Evolutionary conservation across 2,113 vertebrate species (phyloP).

Genomic region (Apteryx mantelli): DNA sequence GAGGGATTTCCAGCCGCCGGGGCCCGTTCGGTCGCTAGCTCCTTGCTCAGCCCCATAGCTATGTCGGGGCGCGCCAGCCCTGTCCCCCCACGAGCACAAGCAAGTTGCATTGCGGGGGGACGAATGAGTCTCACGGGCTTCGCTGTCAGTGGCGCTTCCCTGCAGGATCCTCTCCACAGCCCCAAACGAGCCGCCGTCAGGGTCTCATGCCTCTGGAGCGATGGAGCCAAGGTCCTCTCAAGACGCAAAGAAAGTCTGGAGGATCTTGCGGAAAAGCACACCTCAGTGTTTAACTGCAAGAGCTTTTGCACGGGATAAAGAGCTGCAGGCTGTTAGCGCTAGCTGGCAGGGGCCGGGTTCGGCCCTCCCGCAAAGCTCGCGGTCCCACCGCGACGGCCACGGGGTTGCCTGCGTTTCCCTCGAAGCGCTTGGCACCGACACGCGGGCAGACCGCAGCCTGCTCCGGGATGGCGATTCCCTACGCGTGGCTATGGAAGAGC

Average conservation of each 20-base stretch:
- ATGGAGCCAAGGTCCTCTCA: neutral
- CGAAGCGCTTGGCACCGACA: neutral
- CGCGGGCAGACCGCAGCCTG: neutral
- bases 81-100: neutral
- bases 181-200: neutral
- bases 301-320: neutral
- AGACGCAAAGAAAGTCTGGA: neutral
- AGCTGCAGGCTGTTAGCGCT: neutral
- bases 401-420: neutral
- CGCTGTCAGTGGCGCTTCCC: neutral
- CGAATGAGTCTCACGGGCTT: neutral
- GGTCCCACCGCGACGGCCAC: neutral
- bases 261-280: neutral
- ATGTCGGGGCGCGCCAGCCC: neutral
- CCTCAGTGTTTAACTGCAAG: neutral
- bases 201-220: neutral
- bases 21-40: neutral
- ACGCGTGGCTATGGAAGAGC: neutral
- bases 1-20: neutral
- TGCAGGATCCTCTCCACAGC: neutral
- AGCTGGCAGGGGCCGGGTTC: neutral
- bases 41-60: neutral
- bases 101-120: neutral
- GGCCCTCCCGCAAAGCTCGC: fast-evolving
- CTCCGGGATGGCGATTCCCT: neutral